A percentile compares a stretch with the other conserved stretches of the same genome.
These are phyloP conservation scores for Meandrina meandrites DNA, from an alignment of 92 coral and sea anemone genomes.

Conservation along the genomic window DNA sequence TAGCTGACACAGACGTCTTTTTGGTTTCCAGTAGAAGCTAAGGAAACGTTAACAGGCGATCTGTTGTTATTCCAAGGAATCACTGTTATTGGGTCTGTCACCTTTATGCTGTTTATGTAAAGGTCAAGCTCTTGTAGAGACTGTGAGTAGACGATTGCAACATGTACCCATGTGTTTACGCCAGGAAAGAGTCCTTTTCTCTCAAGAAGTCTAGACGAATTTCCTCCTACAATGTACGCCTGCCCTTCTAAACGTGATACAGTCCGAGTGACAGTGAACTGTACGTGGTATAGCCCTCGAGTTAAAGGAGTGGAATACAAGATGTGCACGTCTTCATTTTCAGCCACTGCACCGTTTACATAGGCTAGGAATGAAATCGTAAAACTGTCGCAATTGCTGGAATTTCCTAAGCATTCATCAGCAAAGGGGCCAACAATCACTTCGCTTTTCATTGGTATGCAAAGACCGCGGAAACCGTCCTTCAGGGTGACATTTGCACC, in stretches of 20 bases:
- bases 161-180: constrained; percentile 22
- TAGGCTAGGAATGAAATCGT: constrained; percentile 17
- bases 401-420: neutral
- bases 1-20: constrained; percentile 13
- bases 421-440: neutral
- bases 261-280: constrained; percentile 19
- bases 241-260: constrained; percentile 16
- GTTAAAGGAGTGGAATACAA: constrained; percentile 14
- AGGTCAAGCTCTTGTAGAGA: neutral
- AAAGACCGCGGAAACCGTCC: constrained; percentile 11
- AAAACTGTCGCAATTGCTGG: neutral
- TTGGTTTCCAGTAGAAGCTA: neutral
- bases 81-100: neutral
- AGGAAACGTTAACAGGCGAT: neutral
- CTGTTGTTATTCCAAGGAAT: constrained; percentile 3
- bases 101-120: constrained; percentile 12
- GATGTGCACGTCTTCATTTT: constrained; percentile 7
- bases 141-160: constrained; percentile 7
- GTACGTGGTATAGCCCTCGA: constrained; percentile 13
- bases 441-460: constrained; percentile 8
- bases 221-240: constrained; percentile 26
- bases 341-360: constrained; percentile 1
- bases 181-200: constrained; percentile 18
- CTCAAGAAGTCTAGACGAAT: constrained; percentile 4
- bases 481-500: neutral